Evolutionary conservation across 2,797 vertebrate genomes (phyloP).

Genomic region (Poecilia velifera): DNA sequence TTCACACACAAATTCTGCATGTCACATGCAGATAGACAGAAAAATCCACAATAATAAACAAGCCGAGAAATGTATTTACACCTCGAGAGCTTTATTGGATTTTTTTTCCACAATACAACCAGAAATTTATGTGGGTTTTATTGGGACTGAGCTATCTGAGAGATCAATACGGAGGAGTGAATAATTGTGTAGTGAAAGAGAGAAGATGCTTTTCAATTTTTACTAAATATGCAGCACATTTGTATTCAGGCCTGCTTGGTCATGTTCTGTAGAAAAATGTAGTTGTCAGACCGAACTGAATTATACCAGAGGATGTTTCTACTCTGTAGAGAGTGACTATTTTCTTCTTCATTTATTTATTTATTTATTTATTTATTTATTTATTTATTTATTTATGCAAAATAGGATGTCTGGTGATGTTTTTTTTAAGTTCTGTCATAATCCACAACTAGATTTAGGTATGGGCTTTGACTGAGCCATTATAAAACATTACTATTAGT

Average conservation of each 20-base stretch:
- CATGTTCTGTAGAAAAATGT: neutral
- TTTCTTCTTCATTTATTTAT: neutral
- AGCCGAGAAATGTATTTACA: neutral
- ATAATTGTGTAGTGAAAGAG: neutral
- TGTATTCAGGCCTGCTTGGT: neutral
- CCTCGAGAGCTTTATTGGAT: neutral
- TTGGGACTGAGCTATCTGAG: neutral
- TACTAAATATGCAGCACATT: neutral
- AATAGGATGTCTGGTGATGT: neutral
- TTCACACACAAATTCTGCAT: constrained; percentile 6
- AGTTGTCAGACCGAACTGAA: neutral
- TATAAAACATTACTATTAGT: neutral
- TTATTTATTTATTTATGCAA: neutral
- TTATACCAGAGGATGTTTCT: neutral
- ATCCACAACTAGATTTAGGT: neutral
- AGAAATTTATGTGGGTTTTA: neutral
- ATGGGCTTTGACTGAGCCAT: neutral
- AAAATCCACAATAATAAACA: neutral
- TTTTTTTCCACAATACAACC: neutral
- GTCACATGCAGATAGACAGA: neutral
- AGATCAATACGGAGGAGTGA: neutral
- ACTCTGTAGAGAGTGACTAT: neutral
- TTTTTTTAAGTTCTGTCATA: no score
- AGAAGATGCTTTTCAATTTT: neutral
- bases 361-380: no score